Evolutionary conservation across 2,113 vertebrate genomes (phyloP), one percentile per base, ranked within the genome.

Genomic region (Cyphomyrus discorhynchus): DNA sequence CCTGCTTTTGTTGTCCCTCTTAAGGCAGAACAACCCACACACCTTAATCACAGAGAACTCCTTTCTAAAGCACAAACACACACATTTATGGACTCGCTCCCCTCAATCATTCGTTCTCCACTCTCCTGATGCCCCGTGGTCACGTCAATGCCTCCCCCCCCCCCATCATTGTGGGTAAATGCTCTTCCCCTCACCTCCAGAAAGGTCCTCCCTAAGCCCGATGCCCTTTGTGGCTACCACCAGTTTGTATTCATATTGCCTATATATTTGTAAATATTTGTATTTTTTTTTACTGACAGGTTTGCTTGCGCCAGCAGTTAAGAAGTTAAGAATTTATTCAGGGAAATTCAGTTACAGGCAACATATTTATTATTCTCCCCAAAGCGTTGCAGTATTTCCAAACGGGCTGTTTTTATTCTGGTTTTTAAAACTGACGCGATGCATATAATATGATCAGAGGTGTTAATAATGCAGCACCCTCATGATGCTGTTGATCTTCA

Each of bases 391-490:
- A 80, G 35, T 80, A 7, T 80, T 80, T 80, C 70, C 31, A 39
- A 77, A 17, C 27, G 13, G 31, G 15, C 13, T 15, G 31, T 42
- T 80, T 70, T 70, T 70, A 70, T 70, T 31, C 31, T 1, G 62
- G n/a, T 70, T 70, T 31, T 70, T 80, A 80, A 42, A 80, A 39
- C 74, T 1, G 89, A 91, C 90, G 91, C 91, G 88, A 87, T 56
- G 86, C 50, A 21, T 92, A 94, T 93, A 92, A 94, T 93, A 93
- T 80, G 24, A 80, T 88, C 93, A 94, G 87, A 92, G 93, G 90
- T 92, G 53, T 93, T 93, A 94, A 95, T 95, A 94, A 95, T 94
- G 91, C 93, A 95, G 91, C 3, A 91, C 87, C 35, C 86, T 86
- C 90, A 89, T 82, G 42, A 86, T 90, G 13, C 89, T n/a, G 70